Conservation (phyloP, 2,888 invertebrate genomes). For the Amphipyra berbera region DNA sequence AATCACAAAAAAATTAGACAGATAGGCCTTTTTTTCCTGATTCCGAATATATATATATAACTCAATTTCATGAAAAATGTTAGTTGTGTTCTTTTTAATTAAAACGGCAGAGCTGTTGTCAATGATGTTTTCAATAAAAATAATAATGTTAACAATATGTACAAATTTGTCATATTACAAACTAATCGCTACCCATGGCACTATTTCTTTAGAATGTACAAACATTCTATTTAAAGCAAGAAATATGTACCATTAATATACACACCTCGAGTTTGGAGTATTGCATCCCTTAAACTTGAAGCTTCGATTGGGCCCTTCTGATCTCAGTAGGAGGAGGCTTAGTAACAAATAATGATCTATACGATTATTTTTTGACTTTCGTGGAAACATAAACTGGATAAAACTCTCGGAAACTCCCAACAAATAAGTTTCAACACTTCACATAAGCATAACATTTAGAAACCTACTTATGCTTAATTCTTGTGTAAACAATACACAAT, state of each 20-base stretch:
- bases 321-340: constrained; percentile 2
- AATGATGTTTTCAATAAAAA: constrained; percentile 66
- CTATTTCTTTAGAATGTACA: constrained; percentile 81
- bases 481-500: constrained; percentile 32
- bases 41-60: no score
- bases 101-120: no score
- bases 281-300: constrained; percentile 21
- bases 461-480: constrained; percentile 23
- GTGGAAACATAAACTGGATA: no score
- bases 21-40: no score
- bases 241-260: constrained; percentile 78
- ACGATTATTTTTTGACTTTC: no score
- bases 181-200: constrained; percentile 80
- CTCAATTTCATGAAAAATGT: no score
- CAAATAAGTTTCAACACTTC: no score
- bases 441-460: neutral
- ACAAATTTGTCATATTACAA: constrained; percentile 79
- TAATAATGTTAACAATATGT: constrained; percentile 79
- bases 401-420: no score
- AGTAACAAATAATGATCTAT: no score
- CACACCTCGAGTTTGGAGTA: constrained; percentile 34
- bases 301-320: constrained; percentile 20
- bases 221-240: constrained; percentile 73
- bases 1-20: no score
- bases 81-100: no score